Conservation (phyloP, 2,888 invertebrate species). For the Caenorhabditis zanzibari region DNA sequence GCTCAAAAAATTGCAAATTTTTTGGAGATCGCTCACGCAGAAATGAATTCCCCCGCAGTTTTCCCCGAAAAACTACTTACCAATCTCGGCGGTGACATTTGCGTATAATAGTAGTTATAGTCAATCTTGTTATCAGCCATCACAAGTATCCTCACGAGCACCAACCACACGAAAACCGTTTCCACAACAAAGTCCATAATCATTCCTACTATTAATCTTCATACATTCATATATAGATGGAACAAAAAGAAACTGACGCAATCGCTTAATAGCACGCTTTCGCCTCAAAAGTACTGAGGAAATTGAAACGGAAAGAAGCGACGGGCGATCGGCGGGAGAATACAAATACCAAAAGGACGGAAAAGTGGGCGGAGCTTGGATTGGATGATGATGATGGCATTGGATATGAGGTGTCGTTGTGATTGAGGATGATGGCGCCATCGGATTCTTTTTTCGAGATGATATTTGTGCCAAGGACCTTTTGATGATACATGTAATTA, state of each 20-base stretch:
- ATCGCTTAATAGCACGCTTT: conserved; percentile 48
- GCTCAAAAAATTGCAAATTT: background rate
- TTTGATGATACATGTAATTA: conserved; percentile 41
- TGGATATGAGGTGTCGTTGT: conserved; percentile 29
- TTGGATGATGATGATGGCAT: conserved; percentile 57
- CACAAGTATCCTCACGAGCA: conserved; percentile 7
- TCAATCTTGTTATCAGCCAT: conserved; percentile 8
- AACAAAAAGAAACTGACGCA: conserved; percentile 28
- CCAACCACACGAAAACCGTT: background rate
- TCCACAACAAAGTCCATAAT: background rate
- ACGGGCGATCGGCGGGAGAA: conserved; percentile 24
- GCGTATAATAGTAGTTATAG: conserved; percentile 50
- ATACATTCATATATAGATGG: background rate
- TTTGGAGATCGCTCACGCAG: background rate
- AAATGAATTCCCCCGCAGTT: no score
- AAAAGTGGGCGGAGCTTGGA: conserved; percentile 37
- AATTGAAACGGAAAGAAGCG: conserved; percentile 5
- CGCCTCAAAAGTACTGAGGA: background rate
- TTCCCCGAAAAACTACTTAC: no score
- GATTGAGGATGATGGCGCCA: conserved; percentile 35
- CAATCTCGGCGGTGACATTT: conserved; percentile 50
- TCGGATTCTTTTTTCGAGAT: conserved; percentile 6
- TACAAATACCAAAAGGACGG: conserved; percentile 42
- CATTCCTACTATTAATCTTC: background rate
- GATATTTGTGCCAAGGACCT: conserved; percentile 63